Evolutionary conservation across 35 echinoderm and acorn worm species (phyloP).

Genomic region (Ophiothrix spiculata): DNA sequence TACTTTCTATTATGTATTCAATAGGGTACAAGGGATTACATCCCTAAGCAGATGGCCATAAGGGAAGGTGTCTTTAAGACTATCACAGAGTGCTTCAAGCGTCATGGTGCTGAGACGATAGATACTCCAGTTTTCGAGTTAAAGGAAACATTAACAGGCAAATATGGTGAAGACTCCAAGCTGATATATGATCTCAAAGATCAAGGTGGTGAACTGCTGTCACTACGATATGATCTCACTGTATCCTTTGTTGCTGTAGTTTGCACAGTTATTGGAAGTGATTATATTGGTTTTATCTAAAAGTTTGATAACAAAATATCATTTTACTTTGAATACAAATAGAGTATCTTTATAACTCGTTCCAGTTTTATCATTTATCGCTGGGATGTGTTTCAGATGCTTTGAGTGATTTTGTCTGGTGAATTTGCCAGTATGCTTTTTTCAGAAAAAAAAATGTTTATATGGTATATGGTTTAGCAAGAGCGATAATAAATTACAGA

Average conservation of each 20-base stretch:
- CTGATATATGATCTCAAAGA: conserved; percentile 94
- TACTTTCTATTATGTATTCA: background rate
- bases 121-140: conserved; percentile 98
- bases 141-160: conserved; percentile 96
- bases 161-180: conserved; percentile 97
- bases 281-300: too few relatives aligned
- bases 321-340: too few relatives aligned
- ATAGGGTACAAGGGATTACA: conserved; percentile 94
- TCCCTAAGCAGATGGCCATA: conserved; percentile 95
- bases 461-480: too few relatives aligned
- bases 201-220: conserved; percentile 91
- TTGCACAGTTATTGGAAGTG: too few relatives aligned
- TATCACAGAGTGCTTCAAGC: conserved; percentile 83
- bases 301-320: too few relatives aligned
- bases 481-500: too few relatives aligned
- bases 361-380: too few relatives aligned
- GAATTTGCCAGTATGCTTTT: too few relatives aligned
- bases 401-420: too few relatives aligned
- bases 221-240: conserved; percentile 93
- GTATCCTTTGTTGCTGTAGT: conserved; percentile 88
- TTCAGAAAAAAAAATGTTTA: too few relatives aligned
- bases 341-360: too few relatives aligned
- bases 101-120: conserved; percentile 92
- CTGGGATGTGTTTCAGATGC: too few relatives aligned
- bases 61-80: conserved; percentile 90